Base-by-base conservation (phyloP, 2,888 invertebrate genomes). In the Dasysyrphus albostriatus region DNA sequence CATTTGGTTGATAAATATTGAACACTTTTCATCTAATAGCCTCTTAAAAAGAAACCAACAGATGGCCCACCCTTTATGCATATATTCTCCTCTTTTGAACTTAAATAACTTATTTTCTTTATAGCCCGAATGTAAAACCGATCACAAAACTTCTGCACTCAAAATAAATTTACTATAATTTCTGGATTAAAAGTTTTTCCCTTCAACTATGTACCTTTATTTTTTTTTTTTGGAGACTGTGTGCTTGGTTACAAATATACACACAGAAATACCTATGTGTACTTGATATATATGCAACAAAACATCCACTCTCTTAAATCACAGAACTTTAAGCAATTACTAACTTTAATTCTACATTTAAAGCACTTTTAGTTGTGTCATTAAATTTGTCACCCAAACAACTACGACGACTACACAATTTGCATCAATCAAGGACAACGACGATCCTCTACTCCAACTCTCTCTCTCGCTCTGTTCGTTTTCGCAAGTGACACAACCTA, bases 361-460 rank as follows among this genome's bases (percentile, higher is more conserved):
- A 82, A 77, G 77, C 85, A 85, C 85, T 85, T 85, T 82, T 77
- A 81, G 85, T 85, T 85, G 83, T 83, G 72, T 39, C 77, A 82
- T 85, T 82, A 85, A 85, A 85, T 85, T 85, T 85, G 85, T 82
- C 85, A 82, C 82, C 39, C 58, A 16, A 42, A 39, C 37, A 2
- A 39, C 37, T 9, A 39, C 37, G 7, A 75, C 75, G 75, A 75
- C 75, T 42, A 56, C 24, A 67, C 75, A 84, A 84, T 81, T 84
- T 81, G 72, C 84, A 84, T 84, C 85, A 82, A 82, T 82, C 77
- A 85, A 77, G 82, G 85, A 82, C 54, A 47, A 61, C 37, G 42
- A 39, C 16, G 58, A 42, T 29, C 47, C 24, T n/a, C n/a, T n/a
- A n/a, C n/a, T n/a, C n/a, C n/a, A n/a, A n/a, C n/a, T n/a, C n/a